Conservation (phyloP, 2,797 vertebrate species). For the Cottoperca gobio region DNA sequence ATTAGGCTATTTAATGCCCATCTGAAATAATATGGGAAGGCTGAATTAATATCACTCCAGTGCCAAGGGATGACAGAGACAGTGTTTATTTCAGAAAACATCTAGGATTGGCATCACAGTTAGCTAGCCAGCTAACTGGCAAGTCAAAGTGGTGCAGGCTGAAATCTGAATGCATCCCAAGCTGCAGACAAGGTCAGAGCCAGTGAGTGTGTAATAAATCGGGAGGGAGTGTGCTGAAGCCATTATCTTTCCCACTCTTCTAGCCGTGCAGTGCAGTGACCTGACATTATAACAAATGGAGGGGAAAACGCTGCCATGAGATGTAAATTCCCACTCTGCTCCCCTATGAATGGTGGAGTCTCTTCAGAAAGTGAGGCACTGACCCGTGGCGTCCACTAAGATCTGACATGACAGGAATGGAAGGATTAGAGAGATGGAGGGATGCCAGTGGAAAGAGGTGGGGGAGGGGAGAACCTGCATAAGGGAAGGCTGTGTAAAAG, state of each 20-base stretch:
- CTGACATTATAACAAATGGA: constrained; percentile 96
- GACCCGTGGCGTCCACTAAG: constrained; percentile 92
- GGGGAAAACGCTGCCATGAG: constrained; percentile 91
- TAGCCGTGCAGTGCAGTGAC: constrained; percentile 90
- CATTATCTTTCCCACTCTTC: constrained; percentile 91
- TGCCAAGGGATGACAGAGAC: constrained; percentile 2
- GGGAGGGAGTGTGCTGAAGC: constrained; percentile 83
- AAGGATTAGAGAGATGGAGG: constrained; percentile 85
- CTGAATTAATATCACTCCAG: constrained; percentile 10
- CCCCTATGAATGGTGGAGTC: constrained; percentile 89
- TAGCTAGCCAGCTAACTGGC: constrained; percentile 29
- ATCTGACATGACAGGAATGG: constrained; percentile 91
- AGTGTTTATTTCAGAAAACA: constrained; percentile 11
- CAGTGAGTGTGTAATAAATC: constrained; percentile 92
- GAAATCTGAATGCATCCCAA: constrained; percentile 83
- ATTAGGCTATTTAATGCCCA: neutral
- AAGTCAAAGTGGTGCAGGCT: constrained; percentile 45
- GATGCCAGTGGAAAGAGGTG: constrained; percentile 57
- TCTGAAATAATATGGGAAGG: neutral
- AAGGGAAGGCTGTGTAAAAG: constrained; percentile 91
- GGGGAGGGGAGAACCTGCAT: constrained; percentile 79
- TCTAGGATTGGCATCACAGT: neutral
- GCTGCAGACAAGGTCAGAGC: constrained; percentile 91
- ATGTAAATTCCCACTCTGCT: constrained; percentile 91
- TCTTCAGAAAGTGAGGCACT: constrained; percentile 86